phyloP scores from a whole-genome alignment of 1,140 invertebrate genomes.

The Trichogramma pretiosum region DNA sequence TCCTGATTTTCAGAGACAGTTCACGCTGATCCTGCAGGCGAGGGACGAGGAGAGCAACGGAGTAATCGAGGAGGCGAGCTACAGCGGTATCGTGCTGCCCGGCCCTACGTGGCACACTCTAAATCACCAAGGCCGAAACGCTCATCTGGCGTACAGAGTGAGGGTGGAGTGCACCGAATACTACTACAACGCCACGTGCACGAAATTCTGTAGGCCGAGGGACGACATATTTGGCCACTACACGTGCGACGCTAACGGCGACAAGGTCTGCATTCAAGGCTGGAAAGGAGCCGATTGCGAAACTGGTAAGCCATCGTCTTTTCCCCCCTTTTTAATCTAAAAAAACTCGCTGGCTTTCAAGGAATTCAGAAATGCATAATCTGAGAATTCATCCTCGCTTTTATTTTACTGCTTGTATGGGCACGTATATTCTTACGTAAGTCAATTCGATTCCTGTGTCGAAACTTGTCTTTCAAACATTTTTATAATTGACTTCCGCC shows the following conservation, averaged over 20 bases:
- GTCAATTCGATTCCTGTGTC: too few relatives aligned
- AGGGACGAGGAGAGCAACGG: slow-evolving; percentile 67
- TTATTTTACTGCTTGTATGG: background rate
- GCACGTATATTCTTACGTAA: background rate
- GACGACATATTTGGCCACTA: slow-evolving; percentile 94
- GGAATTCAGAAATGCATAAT: too few relatives aligned
- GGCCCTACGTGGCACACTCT: slow-evolving; percentile 84
- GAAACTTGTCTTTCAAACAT: too few relatives aligned
- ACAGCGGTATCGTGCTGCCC: slow-evolving; percentile 82
- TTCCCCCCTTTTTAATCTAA: too few relatives aligned
- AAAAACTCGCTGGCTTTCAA: too few relatives aligned
- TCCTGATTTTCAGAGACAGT: slow-evolving; percentile 72
- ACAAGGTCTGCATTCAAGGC: slow-evolving; percentile 83
- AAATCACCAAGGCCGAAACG: slow-evolving; percentile 65
- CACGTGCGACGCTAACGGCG: slow-evolving; percentile 76
- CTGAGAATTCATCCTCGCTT: too few relatives aligned
- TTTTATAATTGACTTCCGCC: too few relatives aligned
- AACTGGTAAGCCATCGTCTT: slow-evolving; percentile 74
- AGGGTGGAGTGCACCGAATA: slow-evolving; percentile 82
- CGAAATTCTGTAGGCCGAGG: slow-evolving; percentile 81
- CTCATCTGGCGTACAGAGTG: slow-evolving; percentile 75
- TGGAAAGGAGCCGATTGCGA: slow-evolving; percentile 92
- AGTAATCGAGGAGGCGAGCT: slow-evolving; percentile 79
- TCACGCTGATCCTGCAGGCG: slow-evolving; percentile 83
- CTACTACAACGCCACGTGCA: slow-evolving; percentile 92